These are phyloP conservation scores for Pollimyrus isidori DNA, from an alignment of 2,113 vertebrate genomes.

Conservation along the genomic window DNA sequence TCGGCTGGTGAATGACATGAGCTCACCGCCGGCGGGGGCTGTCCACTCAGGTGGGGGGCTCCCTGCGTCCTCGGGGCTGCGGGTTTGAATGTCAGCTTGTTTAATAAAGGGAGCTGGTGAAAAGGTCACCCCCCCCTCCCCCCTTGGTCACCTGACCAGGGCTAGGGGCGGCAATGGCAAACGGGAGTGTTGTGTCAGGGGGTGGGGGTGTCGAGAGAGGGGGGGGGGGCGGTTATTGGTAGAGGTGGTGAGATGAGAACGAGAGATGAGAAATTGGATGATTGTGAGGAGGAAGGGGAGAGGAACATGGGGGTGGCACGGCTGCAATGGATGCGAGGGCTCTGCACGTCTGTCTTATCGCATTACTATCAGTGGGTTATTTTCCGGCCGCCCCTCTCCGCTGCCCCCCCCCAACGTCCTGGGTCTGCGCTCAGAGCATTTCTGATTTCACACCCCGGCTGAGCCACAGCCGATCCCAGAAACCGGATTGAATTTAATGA, in stretches of 20 bases:
- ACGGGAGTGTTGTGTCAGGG: neutral
- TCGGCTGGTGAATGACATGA: slow-evolving; percentile 7
- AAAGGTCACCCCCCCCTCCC: slow-evolving; percentile 18
- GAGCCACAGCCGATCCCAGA: neutral
- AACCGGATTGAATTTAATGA: slow-evolving; percentile 12
- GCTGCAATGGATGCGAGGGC: neutral
- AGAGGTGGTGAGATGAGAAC: neutral
- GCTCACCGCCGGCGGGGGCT: neutral
- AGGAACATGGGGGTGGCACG: neutral
- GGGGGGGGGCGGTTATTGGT: neutral
- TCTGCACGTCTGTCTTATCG: slow-evolving; percentile 2
- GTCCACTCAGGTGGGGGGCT: neutral
- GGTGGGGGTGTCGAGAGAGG: neutral
- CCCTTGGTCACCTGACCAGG: neutral
- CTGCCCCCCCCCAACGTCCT: neutral
- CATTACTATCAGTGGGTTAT: slow-evolving; percentile 10
- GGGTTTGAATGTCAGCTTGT: slow-evolving; percentile 25
- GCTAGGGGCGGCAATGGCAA: neutral
- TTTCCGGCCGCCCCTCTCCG: neutral
- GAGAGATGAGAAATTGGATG: neutral
- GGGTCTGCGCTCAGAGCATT: neutral
- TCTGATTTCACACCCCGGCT: neutral
- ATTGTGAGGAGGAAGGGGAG: neutral
- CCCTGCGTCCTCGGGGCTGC: slow-evolving; percentile 1
- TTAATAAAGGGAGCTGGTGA: slow-evolving; percentile 17